phyloP scores from a whole-genome alignment of 2,113 vertebrate species.

The Xiphias gladius region DNA sequence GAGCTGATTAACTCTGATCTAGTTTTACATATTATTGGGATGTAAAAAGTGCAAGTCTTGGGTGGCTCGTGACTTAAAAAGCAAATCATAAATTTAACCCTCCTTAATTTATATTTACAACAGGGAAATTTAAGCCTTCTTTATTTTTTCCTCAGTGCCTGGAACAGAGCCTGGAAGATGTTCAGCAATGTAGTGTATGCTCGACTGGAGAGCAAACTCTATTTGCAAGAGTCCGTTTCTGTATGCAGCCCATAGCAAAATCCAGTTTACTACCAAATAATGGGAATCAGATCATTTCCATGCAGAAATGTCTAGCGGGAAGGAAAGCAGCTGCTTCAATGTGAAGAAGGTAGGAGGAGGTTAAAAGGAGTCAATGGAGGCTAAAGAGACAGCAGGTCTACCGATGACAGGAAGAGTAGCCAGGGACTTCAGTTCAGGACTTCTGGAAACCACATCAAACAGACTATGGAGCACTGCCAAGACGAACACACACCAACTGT shows the following conservation, averaged over 20 bases:
- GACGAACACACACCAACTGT: conserved; percentile 84
- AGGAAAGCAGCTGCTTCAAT: conserved; percentile 83
- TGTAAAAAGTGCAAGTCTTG: conserved; percentile 43
- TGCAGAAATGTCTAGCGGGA: conserved; percentile 68
- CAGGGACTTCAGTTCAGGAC: conserved; percentile 85
- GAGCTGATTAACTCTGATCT: conserved; percentile 70
- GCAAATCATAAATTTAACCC: conserved; percentile 39
- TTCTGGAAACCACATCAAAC: conserved; percentile 89
- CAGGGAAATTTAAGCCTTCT: conserved; percentile 46
- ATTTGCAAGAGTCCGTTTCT: conserved; percentile 38
- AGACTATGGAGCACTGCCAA: conserved; percentile 80
- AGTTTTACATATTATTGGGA: conserved; percentile 61
- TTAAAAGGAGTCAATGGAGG: conserved; percentile 88
- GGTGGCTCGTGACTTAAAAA: conserved; percentile 50
- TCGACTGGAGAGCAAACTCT: conserved; percentile 11
- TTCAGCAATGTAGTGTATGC: conserved; percentile 9
- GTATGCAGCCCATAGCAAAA: conserved; percentile 64
- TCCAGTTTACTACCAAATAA: conserved; percentile 73
- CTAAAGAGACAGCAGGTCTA: conserved; percentile 86
- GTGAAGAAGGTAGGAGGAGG: conserved; percentile 81
- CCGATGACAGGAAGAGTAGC: conserved; percentile 87
- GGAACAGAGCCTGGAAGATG: conserved; percentile 46
- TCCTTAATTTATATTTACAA: conserved; percentile 57
- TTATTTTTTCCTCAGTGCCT: conserved; percentile 39
- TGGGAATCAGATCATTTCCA: conserved; percentile 79